phyloP scores from a whole-genome alignment of 2,113 vertebrate species.

The Phylloscopus trochilus region DNA sequence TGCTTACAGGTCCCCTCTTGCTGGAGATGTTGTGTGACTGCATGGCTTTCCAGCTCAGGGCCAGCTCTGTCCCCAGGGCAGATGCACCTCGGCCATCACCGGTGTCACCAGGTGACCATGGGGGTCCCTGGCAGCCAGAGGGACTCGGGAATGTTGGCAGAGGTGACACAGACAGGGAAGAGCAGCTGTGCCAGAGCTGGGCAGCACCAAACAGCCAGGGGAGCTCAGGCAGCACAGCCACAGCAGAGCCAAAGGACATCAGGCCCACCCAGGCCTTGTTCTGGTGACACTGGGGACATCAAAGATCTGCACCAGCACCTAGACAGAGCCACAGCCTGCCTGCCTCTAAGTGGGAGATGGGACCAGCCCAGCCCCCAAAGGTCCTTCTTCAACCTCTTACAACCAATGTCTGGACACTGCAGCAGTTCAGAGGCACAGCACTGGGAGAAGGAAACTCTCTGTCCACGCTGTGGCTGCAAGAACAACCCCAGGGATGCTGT shows the following conservation, averaged over 20 bases:
- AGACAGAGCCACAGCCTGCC: not conserved
- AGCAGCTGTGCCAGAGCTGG: not conserved
- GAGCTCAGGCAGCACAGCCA: not conserved
- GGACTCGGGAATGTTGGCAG: not conserved
- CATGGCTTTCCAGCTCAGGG: not conserved
- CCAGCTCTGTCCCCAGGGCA: not conserved
- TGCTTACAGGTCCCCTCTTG: not conserved
- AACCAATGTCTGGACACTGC: not conserved
- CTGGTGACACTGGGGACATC: not conserved
- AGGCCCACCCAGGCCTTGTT: not conserved
- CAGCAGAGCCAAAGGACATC: not conserved
- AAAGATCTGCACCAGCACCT: not conserved
- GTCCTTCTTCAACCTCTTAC: not conserved
- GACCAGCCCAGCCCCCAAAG: not conserved
- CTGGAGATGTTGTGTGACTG: not conserved
- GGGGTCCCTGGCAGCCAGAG: not conserved
- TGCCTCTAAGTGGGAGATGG: not conserved
- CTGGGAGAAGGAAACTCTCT: not conserved
- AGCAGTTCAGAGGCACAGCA: not conserved
- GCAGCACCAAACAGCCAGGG: not conserved
- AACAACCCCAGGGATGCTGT: not conserved
- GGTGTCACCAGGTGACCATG: not conserved
- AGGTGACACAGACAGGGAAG: rapidly evolving
- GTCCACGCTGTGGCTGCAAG: rapidly evolving
- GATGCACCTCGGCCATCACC: not conserved